phyloP scores from a whole-genome alignment of 2,113 vertebrate genomes.

The Perognathus longimembris region DNA sequence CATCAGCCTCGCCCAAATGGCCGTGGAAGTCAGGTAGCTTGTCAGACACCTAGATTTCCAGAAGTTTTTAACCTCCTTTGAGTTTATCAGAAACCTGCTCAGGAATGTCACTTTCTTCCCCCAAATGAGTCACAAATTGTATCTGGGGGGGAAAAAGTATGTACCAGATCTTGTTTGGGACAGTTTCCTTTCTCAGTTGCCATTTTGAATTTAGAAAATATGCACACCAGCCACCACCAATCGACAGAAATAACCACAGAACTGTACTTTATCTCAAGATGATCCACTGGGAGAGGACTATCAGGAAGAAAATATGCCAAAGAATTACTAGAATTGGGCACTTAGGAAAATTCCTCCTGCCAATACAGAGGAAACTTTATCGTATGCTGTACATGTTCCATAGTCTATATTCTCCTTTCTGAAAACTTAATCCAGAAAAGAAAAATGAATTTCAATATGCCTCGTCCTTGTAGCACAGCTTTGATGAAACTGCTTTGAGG shows the following conservation, averaged over 20 bases:
- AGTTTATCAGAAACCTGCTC: not conserved
- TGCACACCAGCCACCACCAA: not conserved
- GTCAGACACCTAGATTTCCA: not conserved
- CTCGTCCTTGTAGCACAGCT: not conserved
- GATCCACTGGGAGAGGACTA: not conserved
- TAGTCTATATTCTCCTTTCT: not conserved
- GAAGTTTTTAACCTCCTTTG: not conserved
- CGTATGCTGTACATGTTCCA: not conserved
- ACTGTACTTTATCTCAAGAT: not conserved
- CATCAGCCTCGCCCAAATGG: not conserved
- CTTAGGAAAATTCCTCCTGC: conserved; percentile 18
- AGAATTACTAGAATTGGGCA: not conserved
- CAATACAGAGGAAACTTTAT: not conserved
- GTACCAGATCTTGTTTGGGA: conserved; percentile 47
- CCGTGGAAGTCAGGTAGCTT: not conserved
- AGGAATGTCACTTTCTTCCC: conserved; percentile 8
- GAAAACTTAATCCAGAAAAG: conserved; percentile 12
- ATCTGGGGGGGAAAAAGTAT: not conserved
- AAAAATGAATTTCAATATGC: not conserved
- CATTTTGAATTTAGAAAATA: conserved; percentile 56
- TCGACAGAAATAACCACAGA: conserved; percentile 32
- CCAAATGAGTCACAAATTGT: not conserved
- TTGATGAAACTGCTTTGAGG: not conserved
- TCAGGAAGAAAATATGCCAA: conserved; percentile 11
- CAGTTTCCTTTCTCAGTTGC: conserved; percentile 55